Conservation (phyloP, 1,140 invertebrate genomes). For the Drosophila parabipectinata region DNA sequence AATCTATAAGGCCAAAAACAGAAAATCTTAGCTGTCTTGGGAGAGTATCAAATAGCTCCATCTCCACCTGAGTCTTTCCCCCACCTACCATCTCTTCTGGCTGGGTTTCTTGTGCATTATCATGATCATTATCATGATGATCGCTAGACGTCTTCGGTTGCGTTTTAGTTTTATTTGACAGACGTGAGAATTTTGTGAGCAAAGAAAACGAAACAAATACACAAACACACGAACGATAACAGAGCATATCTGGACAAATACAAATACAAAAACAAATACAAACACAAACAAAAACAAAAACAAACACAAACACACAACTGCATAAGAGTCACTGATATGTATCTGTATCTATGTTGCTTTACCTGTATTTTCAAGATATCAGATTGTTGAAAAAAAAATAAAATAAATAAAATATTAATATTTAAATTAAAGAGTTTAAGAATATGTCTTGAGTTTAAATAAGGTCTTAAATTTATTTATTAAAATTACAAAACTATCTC, state of each 20-base stretch:
- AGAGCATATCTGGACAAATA: constrained; percentile 63
- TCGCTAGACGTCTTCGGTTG: constrained; percentile 38
- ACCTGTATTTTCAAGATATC: neutral
- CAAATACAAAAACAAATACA: constrained; percentile 7
- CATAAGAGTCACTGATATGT: neutral
- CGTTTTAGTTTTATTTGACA: constrained; percentile 58
- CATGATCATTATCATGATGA: constrained; percentile 35
- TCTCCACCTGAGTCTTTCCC: constrained; percentile 4
- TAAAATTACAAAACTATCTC: too few relatives aligned
- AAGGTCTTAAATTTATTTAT: too few relatives aligned
- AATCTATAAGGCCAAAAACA: constrained; percentile 1
- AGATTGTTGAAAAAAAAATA: neutral
- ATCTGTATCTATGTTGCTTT: neutral
- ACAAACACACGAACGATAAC: constrained; percentile 52
- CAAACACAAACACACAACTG: neutral
- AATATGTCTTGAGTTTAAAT: too few relatives aligned
- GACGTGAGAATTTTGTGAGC: constrained; percentile 78
- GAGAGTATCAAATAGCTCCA: constrained; percentile 23
- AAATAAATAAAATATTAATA: neutral
- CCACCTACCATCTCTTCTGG: neutral
- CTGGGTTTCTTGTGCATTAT: constrained; percentile 40
- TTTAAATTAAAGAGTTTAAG: too few relatives aligned
- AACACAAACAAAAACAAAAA: constrained; percentile 14
- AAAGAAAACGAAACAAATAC: constrained; percentile 55
- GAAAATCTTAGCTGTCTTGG: constrained; percentile 14